Percentiles rank a stretch among this genome's conserved stretches.
These are phyloP conservation scores for Staurois parvus DNA, from an alignment of 2,797 vertebrate genomes.

Conservation along the genomic window DNA sequence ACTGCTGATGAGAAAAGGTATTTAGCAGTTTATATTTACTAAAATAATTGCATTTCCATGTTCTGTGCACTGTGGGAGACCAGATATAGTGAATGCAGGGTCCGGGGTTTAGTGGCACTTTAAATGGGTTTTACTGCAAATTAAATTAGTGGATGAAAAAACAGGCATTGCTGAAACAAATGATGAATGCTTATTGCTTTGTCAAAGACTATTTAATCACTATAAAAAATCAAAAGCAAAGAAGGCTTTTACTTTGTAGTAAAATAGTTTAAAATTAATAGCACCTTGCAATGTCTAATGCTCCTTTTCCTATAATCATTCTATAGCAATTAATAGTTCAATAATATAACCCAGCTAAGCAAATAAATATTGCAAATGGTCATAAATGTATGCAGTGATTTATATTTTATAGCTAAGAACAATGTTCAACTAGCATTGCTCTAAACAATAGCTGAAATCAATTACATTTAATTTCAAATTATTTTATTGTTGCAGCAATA, in stretches of 20 bases:
- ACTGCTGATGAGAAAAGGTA: no score
- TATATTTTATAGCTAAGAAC: neutral
- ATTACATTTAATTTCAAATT: neutral
- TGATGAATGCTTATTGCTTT: neutral
- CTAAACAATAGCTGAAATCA: neutral
- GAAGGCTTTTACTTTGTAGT: neutral
- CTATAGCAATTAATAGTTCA: neutral
- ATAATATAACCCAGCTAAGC: neutral
- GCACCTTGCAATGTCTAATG: neutral
- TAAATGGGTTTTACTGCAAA: no score
- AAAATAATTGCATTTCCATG: no score
- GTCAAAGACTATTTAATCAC: neutral
- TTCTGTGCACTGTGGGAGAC: no score
- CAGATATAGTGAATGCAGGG: no score
- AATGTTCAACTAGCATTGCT: neutral
- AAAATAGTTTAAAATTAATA: neutral
- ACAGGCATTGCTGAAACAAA: neutral
- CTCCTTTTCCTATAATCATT: neutral
- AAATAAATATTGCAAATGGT: neutral
- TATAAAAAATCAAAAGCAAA: neutral
- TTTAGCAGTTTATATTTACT: no score
- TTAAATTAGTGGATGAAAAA: no score
- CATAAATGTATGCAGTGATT: neutral
- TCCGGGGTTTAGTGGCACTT: no score
- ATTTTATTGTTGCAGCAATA: neutral